Evolutionary conservation across 2,113 vertebrate genomes (phyloP).

Genomic region (Sclerurus mexicanus): DNA sequence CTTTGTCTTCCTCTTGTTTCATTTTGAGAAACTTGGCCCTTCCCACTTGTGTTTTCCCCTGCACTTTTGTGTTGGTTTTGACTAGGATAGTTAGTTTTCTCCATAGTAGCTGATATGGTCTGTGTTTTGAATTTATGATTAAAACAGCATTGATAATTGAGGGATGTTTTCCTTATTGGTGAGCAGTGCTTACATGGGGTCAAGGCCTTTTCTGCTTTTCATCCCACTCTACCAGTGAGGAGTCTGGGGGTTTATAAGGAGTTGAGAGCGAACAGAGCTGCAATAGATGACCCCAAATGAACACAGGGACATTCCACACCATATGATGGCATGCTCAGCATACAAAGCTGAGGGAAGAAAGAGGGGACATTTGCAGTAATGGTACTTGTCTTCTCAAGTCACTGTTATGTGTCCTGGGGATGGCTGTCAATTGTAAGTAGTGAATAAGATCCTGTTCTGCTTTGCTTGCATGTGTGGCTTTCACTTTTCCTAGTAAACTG

Average conservation of each 20-base stretch:
- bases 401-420: not conserved
- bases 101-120: not conserved
- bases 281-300: not conserved
- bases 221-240: too few species aligned
- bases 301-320: not conserved
- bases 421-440: not conserved
- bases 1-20: not conserved
- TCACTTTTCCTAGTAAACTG: not conserved
- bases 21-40: not conserved
- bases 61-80: not conserved
- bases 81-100: not conserved
- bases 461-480: rapidly evolving
- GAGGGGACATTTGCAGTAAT: not conserved
- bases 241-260: not conserved
- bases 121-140: not conserved
- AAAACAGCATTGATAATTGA: not conserved
- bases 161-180: not conserved
- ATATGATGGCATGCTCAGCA: too few species aligned
- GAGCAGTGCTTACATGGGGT: not conserved
- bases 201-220: not conserved
- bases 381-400: not conserved
- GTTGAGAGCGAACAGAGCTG: too few species aligned
- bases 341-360: not conserved
- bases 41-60: not conserved
- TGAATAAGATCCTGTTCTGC: not conserved